A percentile compares a stretch with the other conserved stretches of the same genome.
Evolutionary conservation across 1,140 invertebrate species (phyloP).

Genomic region (Cotesia chilonis): DNA sequence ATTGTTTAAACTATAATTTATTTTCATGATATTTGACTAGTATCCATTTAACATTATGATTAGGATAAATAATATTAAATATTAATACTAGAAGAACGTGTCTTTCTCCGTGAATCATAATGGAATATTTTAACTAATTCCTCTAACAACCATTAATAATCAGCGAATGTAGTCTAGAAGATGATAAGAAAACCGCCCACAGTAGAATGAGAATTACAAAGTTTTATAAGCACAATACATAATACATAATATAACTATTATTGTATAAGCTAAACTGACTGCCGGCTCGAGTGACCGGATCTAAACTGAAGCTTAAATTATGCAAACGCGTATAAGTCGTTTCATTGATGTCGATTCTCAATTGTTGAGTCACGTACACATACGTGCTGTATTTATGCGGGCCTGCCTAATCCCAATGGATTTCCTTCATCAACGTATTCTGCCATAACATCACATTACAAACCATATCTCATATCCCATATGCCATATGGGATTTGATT

Average conservation of each 20-base stretch:
- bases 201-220: background rate
- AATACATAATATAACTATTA: constrained; percentile 8
- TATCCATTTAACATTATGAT: too few species aligned
- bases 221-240: constrained; percentile 7
- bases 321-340: constrained; percentile 35
- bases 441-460: background rate
- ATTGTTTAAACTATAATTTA: too few species aligned
- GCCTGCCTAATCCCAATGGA: constrained; percentile 32
- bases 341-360: constrained; percentile 37
- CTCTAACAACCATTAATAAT: constrained; percentile 12
- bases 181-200: constrained; percentile 24
- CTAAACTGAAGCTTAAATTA: constrained; percentile 25
- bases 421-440: constrained; percentile 33
- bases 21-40: too few species aligned
- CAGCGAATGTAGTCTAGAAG: constrained; percentile 31
- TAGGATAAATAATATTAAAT: too few species aligned
- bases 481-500: too few species aligned
- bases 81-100: too few species aligned
- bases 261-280: background rate
- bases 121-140: too few species aligned
- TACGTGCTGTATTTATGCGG: constrained; percentile 30
- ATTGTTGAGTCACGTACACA: constrained; percentile 33
- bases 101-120: too few species aligned
- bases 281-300: constrained; percentile 18
- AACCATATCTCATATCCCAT: too few species aligned